A percentile compares a stretch with the other conserved stretches of the same genome.
Evolutionary conservation across 2,113 vertebrate species (phyloP).

Genomic region (Sceloporus tristichus): DNA sequence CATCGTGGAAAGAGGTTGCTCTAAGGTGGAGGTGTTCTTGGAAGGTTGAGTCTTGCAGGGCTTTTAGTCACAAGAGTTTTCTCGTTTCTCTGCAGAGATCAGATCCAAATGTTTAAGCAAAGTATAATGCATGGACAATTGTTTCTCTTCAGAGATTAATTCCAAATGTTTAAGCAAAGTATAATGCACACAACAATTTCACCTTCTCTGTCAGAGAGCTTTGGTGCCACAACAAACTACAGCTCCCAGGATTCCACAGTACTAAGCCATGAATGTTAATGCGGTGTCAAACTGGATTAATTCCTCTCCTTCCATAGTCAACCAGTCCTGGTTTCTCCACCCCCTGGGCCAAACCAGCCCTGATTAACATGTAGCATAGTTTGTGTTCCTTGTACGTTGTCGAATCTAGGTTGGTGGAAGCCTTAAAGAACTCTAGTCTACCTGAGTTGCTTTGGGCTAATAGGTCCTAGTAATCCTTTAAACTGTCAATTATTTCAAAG

Average conservation of each 20-base stretch:
- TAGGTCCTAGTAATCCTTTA: neutral
- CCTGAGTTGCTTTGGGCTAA: neutral
- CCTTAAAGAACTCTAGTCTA: neutral
- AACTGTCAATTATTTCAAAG: neutral
- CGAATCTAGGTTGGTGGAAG: neutral
- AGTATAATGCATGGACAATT: neutral
- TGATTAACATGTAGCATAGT: no score
- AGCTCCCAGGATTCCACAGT: no score
- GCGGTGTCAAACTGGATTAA: no score
- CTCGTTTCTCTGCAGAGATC: neutral
- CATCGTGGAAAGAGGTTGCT: slow-evolving; percentile 9
- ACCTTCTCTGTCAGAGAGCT: no score
- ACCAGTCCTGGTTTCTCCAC: no score
- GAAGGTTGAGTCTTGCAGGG: neutral
- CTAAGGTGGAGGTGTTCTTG: slow-evolving; percentile 1
- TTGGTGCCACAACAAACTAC: no score
- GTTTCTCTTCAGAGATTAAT: neutral
- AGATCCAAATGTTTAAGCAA: slow-evolving; percentile 1
- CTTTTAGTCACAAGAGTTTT: neutral
- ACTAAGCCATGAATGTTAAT: no score
- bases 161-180: slow-evolving; percentile 4
- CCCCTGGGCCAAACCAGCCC: no score
- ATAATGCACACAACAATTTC: neutral
- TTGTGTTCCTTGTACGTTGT: no score
- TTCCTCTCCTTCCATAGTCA: no score